A percentile compares a stretch with the other conserved stretches of the same genome.
Evolutionary conservation across 2,113 vertebrate species (phyloP).

Genomic region (Tyto alba): DNA sequence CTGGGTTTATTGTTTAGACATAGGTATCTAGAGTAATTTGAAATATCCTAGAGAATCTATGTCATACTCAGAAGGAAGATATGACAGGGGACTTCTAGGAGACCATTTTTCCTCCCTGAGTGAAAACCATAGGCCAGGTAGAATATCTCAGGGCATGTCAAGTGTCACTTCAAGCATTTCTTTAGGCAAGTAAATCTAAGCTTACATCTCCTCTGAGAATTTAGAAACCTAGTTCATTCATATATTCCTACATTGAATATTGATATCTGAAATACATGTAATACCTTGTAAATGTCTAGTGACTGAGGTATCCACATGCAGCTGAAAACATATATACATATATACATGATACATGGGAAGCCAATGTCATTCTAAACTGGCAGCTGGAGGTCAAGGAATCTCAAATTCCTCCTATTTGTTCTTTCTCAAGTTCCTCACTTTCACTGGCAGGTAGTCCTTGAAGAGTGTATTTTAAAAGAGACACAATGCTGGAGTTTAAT

Average conservation of each 20-base stretch:
- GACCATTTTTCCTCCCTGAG: neutral
- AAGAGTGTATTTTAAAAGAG: neutral
- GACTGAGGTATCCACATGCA: neutral
- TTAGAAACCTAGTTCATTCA: neutral
- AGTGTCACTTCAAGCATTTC: neutral
- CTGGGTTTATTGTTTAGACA: neutral
- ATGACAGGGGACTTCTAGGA: neutral
- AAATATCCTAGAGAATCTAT: neutral
- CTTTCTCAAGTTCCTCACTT: neutral
- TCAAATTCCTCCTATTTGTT: neutral
- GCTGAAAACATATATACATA: neutral
- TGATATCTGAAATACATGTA: neutral
- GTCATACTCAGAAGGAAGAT: neutral
- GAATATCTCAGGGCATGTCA: neutral
- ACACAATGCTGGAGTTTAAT: neutral
- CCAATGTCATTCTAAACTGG: neutral
- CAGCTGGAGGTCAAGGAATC: neutral
- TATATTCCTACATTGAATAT: neutral
- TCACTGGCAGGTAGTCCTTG: neutral
- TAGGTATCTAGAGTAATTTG: neutral
- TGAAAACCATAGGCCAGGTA: neutral
- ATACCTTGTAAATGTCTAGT: neutral
- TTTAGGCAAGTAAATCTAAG: neutral
- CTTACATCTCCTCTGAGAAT: neutral
- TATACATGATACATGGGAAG: neutral